These are phyloP conservation scores for Zoanthus sociatus DNA, from an alignment of 92 coral and sea anemone genomes.

Conservation along the genomic window DNA sequence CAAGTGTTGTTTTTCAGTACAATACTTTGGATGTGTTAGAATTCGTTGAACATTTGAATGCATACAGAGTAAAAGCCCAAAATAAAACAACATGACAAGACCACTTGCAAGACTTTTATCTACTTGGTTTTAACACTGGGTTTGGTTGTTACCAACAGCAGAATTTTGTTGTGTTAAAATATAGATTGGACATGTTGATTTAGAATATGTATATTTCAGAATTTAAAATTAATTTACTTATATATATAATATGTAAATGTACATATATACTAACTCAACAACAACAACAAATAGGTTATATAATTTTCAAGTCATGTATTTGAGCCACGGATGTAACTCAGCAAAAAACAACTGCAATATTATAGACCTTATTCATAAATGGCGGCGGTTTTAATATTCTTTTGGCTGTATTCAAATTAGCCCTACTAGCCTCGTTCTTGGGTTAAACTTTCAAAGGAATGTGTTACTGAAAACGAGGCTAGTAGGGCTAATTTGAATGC, in stretches of 20 bases:
- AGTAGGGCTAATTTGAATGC: neutral
- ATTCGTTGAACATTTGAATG: constrained; percentile 67
- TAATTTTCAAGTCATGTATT: neutral
- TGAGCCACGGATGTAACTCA: neutral
- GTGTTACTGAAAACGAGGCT: no score
- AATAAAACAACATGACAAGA: constrained; percentile 52
- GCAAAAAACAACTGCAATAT: neutral
- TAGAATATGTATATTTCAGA: neutral
- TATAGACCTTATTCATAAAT: no score
- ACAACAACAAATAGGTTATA: neutral
- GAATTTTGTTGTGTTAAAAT: constrained; percentile 60
- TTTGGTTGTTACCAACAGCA: constrained; percentile 58
- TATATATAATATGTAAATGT: neutral
- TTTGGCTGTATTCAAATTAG: no score
- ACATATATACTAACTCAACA: neutral
- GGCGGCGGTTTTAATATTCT: no score
- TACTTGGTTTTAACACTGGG: constrained; percentile 65
- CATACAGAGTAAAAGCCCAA: constrained; percentile 52
- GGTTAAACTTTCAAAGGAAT: no score
- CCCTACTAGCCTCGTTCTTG: no score
- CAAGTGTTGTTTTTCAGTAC: constrained; percentile 12
- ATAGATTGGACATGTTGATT: constrained; percentile 60
- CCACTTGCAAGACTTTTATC: constrained; percentile 67
- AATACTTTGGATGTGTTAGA: constrained; percentile 13
- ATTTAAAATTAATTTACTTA: neutral